Percentiles rank a stretch among this genome's conserved stretches.
Evolutionary conservation across 2,797 vertebrate species (phyloP).

Genomic region (Enteromius anoplus): DNA sequence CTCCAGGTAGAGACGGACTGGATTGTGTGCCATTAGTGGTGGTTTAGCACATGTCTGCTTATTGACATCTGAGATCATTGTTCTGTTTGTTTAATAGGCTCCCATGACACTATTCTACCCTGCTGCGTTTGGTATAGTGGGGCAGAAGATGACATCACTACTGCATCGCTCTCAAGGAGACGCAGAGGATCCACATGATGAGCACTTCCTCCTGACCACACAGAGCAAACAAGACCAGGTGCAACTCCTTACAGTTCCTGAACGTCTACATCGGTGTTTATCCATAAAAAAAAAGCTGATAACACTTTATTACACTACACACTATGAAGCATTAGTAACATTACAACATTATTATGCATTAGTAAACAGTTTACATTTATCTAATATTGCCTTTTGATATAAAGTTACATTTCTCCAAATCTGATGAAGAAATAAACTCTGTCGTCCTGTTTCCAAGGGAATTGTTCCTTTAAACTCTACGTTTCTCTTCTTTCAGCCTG

Average conservation of each 20-base stretch:
- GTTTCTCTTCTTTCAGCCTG: neutral
- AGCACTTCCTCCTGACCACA: slow-evolving; percentile 93
- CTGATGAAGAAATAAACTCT: neutral
- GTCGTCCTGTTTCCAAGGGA: neutral
- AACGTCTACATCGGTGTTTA: neutral
- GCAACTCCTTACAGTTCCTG: neutral
- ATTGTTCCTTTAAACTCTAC: neutral
- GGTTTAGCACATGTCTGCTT: neutral
- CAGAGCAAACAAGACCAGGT: slow-evolving; percentile 99
- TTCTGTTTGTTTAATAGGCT: slow-evolving; percentile 75
- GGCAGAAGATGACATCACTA: slow-evolving; percentile 94
- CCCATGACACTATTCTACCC: slow-evolving; percentile 98
- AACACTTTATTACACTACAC: no score
- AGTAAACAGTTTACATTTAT: no score
- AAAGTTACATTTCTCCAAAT: neutral
- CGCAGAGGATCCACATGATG: slow-evolving; percentile 94
- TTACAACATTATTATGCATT: no score
- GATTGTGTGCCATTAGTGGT: neutral
- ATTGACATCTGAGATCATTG: neutral
- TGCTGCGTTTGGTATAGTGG: slow-evolving; percentile 93
- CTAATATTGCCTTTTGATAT: no score
- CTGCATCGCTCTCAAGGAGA: slow-evolving; percentile 93
- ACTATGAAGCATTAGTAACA: no score
- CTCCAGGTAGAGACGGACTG: slow-evolving; percentile 81
- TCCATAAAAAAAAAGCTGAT: no score